phyloP scores from a whole-genome alignment of 2,888 invertebrate genomes.

The Drosophila stalkeri region DNA sequence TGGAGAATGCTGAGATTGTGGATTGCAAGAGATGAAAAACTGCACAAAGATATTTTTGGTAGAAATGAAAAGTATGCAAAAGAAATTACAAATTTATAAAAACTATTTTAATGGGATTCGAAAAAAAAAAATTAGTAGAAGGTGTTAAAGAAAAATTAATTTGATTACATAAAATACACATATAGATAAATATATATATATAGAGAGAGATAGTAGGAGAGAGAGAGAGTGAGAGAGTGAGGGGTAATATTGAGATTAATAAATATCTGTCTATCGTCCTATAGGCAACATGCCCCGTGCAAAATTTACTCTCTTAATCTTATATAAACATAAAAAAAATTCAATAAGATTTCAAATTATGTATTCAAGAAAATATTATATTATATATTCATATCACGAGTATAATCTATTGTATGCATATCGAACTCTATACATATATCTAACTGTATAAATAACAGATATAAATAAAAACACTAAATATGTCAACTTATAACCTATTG shows the following conservation, averaged over 20 bases:
- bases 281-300: too few relatives aligned
- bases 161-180: not conserved
- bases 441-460: too few relatives aligned
- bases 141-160: not conserved
- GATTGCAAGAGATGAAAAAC: not conserved
- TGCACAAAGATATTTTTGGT: slow-evolving; percentile 5
- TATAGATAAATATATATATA: too few relatives aligned
- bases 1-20: slow-evolving; percentile 6
- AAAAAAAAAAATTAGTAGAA: not conserved
- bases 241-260: too few relatives aligned
- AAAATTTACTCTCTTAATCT: too few relatives aligned
- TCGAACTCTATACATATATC: too few relatives aligned
- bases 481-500: too few relatives aligned
- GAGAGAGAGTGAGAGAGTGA: not conserved
- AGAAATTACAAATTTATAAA: slow-evolving; percentile 1
- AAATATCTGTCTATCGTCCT: too few relatives aligned
- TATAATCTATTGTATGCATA: too few relatives aligned
- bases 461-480: too few relatives aligned
- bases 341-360: not conserved
- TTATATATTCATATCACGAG: too few relatives aligned
- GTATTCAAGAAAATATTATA: not conserved
- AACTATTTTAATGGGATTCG: not conserved
- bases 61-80: slow-evolving; percentile 1
- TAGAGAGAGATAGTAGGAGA: not conserved
- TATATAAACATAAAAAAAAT: too few relatives aligned